Percentiles rank a stretch among this genome's conserved stretches.
Evolutionary conservation across 2,888 invertebrate genomes (phyloP).

Genomic region (Schizaphis graminum): DNA sequence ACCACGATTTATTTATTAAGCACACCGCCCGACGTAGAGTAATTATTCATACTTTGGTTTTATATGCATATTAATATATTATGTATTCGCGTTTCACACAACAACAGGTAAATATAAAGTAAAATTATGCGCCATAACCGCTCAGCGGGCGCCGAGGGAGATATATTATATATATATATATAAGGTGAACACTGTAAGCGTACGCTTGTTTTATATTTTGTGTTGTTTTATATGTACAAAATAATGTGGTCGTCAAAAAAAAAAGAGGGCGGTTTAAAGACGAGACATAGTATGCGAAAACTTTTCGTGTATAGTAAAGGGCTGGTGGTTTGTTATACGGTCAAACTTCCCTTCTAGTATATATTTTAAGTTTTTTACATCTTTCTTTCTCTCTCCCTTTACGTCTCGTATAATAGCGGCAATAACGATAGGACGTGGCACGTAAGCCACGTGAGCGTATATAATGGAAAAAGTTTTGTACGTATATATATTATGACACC

Average conservation of each 20-base stretch:
- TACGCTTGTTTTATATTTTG: background rate
- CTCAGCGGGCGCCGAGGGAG: background rate
- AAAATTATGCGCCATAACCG: background rate
- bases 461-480: conserved; percentile 60
- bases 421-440: conserved; percentile 12
- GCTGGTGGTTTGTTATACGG: background rate
- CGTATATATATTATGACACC: background rate
- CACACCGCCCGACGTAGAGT: background rate
- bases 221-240: conserved; percentile 12
- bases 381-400: background rate
- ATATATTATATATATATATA: background rate
- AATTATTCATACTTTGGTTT: background rate
- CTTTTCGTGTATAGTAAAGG: conserved; percentile 18
- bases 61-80: background rate
- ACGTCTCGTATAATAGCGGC: background rate
- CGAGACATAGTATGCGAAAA: conserved; percentile 41
- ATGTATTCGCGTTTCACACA: background rate
- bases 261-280: conserved; percentile 45
- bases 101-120: conserved; percentile 5
- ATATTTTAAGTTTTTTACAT: conserved; percentile 22
- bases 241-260: conserved; percentile 46
- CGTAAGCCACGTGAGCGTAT: background rate
- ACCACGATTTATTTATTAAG: background rate
- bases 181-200: conserved; percentile 10
- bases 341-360: background rate